Conservation (phyloP, 1,140 invertebrate genomes). For the Microvelia longipes region DNA sequence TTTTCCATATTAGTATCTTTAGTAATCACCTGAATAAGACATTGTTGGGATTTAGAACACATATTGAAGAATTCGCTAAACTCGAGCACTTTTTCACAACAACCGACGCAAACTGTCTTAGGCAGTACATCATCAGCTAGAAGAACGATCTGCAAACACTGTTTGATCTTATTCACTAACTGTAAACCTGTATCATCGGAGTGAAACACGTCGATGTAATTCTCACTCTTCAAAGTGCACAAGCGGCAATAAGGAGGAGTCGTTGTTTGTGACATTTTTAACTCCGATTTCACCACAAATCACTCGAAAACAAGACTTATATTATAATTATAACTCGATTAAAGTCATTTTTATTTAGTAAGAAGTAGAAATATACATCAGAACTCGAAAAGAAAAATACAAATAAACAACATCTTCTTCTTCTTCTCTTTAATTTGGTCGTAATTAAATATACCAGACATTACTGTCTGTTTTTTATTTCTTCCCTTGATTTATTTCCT, state of each 20-base stretch:
- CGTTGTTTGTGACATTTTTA: no score
- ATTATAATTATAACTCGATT: not conserved
- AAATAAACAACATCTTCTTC: not conserved
- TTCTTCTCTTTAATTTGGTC: not conserved
- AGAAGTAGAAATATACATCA: not conserved
- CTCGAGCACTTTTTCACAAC: slow-evolving; percentile 19
- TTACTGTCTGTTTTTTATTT: no score
- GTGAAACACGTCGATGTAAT: slow-evolving; percentile 29
- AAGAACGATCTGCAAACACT: slow-evolving; percentile 34
- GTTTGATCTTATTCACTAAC: slow-evolving; percentile 33
- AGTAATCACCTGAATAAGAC: slow-evolving; percentile 9
- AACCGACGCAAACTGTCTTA: slow-evolving; percentile 21
- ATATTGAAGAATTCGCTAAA: slow-evolving; percentile 15
- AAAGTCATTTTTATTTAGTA: not conserved
- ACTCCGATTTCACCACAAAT: not conserved
- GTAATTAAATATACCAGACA: not conserved
- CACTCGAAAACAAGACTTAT: not conserved
- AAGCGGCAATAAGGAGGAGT: slow-evolving; percentile 20
- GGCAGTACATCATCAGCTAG: slow-evolving; percentile 19
- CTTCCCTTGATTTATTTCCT: no score
- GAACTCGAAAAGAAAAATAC: not conserved
- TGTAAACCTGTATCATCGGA: slow-evolving; percentile 31
- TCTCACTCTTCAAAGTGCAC: slow-evolving; percentile 16
- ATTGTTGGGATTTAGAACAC: slow-evolving; percentile 12
- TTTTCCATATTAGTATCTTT: not conserved